Base-by-base conservation (phyloP, 2,888 invertebrate genomes). In the Heliconius ismenius region DNA sequence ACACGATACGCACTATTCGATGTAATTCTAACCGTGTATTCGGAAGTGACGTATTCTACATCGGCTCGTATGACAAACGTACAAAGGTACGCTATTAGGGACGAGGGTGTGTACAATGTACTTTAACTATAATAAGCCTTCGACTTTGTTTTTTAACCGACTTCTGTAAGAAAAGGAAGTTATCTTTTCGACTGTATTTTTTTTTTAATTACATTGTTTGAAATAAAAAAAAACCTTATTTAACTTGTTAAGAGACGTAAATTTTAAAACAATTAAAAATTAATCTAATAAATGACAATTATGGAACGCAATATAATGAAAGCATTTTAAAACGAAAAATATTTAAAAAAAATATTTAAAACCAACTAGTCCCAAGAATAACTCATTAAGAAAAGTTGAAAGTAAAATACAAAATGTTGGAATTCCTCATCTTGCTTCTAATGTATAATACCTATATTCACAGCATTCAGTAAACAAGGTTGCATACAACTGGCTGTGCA, bases 401-500 rank as follows among this genome's bases (percentile, higher is more conserved):
- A 21, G 26, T 43, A 69, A 70, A 68, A 78, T 78, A 69, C 24
- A 72, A 49, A 73, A 43, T 28, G 43, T 74, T 43, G 72, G 32
- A 76, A 77, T 73, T 49, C 65, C 68, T 74, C 28, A 43, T 39
- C 18, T 64, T 26, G 60, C 32, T 68, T 74, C 32, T 72, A 39
- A 39, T 67, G n/a, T 60, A 32, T 49, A 39, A n/a, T 58, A 73
- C 24, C 28, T 62, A 70, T 36, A 39, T 72, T 32, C 28, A 68
- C 65, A 60, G 75, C 67, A 77, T 72, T 74, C 63, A 74, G 77
- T 74, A 64, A 76, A 73, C 75, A 70, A 79, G 75, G 76, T 73
- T 76, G 73, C 64, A 70, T 63, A 60, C 75, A 69, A 73, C 67
- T 21, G 70, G 24, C 78, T 70, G 21, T 75, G 76, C 78, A 78